A percentile compares a stretch with the other conserved stretches of the same genome.
Evolutionary conservation across 2,113 vertebrate species (phyloP).

Genomic region (Aegithalos caudatus): DNA sequence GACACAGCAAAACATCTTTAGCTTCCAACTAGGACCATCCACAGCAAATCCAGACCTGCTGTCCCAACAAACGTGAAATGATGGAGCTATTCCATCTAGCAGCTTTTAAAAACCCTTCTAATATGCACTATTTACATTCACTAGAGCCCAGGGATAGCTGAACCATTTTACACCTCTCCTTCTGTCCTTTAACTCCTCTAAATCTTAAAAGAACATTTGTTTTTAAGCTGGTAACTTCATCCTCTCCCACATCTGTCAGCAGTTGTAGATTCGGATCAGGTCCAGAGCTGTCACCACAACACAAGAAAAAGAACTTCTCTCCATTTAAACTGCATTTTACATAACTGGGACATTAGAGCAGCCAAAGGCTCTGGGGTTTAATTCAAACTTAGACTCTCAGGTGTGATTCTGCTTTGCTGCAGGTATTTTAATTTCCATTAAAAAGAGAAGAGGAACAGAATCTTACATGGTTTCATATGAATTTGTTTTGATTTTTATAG

Average conservation of each 20-base stretch:
- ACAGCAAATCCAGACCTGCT: background rate
- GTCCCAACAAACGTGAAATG: background rate
- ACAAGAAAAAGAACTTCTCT: background rate
- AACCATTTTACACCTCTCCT: background rate
- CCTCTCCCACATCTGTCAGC: background rate
- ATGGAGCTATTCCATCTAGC: background rate
- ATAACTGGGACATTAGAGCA: constrained; percentile 13
- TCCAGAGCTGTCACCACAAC: background rate
- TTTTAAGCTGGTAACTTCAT: constrained; percentile 12
- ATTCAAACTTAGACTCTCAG: constrained; percentile 26
- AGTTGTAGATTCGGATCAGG: background rate
- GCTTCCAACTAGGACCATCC: background rate
- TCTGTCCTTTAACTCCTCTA: background rate
- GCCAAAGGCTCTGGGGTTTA: background rate
- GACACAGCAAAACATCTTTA: background rate
- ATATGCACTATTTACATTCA: background rate
- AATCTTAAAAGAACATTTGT: background rate
- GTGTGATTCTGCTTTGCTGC: constrained; percentile 13
- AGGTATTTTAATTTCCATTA: constrained; percentile 35
- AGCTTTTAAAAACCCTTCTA: background rate
- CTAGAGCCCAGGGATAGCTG: background rate
- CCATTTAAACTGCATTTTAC: constrained; percentile 24
- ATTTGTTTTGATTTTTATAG: constrained; percentile 37
- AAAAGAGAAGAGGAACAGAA: background rate
- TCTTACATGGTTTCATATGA: background rate